These are phyloP conservation scores for Seira musarum DNA, from an alignment of 2,888 invertebrate genomes.

Conservation along the genomic window DNA sequence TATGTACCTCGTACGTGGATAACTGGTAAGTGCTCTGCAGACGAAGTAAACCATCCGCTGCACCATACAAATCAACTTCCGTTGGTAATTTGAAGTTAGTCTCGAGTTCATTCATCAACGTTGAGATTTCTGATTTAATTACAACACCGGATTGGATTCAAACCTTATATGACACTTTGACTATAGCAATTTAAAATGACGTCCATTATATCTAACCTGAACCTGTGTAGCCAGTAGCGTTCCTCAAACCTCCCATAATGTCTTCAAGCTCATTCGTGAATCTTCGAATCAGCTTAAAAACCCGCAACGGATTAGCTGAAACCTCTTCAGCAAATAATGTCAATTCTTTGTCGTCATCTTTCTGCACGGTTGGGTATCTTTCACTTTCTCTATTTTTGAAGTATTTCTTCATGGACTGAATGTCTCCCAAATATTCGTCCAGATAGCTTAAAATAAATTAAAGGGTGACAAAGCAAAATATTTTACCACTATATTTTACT, in stretches of 20 bases:
- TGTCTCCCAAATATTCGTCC: constrained; percentile 63
- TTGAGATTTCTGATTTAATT: no score
- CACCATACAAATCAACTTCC: constrained; percentile 70
- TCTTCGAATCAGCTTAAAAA: constrained; percentile 64
- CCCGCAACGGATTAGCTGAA: constrained; percentile 66
- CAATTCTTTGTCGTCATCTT: constrained; percentile 52
- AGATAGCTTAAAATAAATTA: constrained; percentile 56
- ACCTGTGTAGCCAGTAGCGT: constrained; percentile 45
- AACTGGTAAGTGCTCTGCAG: constrained; percentile 71
- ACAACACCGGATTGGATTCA: no score
- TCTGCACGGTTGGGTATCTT: constrained; percentile 47
- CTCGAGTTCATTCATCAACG: no score
- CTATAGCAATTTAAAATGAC: background rate
- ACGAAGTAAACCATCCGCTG: constrained; percentile 70
- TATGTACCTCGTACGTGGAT: constrained; percentile 69
- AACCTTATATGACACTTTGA: background rate
- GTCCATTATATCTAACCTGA: constrained; percentile 63
- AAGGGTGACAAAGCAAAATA: constrained; percentile 8
- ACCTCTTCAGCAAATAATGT: constrained; percentile 53
- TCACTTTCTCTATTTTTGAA: constrained; percentile 4
- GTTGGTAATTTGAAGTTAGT: constrained; percentile 69
- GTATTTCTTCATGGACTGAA: constrained; percentile 32
- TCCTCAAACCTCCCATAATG: constrained; percentile 49
- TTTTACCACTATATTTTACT: no score
- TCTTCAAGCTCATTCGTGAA: constrained; percentile 60